Percentiles rank a stretch among this genome's conserved stretches.
Conservation (phyloP, 2,113 vertebrate genomes). For the Ptilorrhoa leucosticta region DNA sequence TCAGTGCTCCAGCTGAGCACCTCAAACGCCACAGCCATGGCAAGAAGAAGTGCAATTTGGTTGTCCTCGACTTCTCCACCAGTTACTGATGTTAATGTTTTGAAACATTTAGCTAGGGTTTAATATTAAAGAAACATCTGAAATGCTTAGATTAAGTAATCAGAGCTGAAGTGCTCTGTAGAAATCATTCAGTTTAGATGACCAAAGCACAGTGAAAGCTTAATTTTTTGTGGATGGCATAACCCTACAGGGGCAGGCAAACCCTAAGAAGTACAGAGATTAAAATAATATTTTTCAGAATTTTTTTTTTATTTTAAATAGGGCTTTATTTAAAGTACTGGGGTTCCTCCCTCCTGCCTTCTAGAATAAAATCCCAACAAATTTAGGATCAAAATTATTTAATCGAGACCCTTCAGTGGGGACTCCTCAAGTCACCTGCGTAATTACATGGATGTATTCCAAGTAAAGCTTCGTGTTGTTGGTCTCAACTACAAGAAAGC, state of each 20-base stretch:
- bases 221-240: not conserved
- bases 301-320: not conserved
- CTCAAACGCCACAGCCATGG: not conserved
- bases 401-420: accelerated
- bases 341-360: not conserved
- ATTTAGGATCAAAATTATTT: not conserved
- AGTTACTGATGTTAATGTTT: not conserved
- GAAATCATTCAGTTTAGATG: not conserved
- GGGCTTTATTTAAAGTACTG: not conserved
- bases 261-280: not conserved
- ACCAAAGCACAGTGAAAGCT: not conserved
- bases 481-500: not conserved
- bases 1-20: not conserved
- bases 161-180: not conserved
- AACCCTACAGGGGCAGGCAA: not conserved
- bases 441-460: not conserved
- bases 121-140: not conserved
- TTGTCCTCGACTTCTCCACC: not conserved
- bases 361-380: not conserved
- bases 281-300: not conserved
- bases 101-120: not conserved
- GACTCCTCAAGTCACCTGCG: not conserved
- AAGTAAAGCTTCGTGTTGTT: not conserved
- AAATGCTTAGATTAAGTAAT: not conserved
- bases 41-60: not conserved